Evolutionary conservation across 2,113 vertebrate species (phyloP).

Genomic region (Casuarius casuarius): DNA sequence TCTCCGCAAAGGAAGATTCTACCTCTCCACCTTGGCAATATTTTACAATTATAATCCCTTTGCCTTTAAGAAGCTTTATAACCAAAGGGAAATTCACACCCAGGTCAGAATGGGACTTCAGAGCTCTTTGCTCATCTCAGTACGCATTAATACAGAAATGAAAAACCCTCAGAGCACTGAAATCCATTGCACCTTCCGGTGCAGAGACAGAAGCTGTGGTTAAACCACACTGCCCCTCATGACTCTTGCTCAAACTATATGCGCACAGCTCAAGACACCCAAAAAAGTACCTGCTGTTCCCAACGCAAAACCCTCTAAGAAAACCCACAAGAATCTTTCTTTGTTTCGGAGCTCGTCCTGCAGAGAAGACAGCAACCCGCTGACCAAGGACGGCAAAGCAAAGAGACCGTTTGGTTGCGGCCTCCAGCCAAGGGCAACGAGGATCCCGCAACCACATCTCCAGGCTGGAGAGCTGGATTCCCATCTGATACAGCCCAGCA

Average conservation of each 20-base stretch:
- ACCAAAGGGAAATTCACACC: neutral
- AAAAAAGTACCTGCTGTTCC: neutral
- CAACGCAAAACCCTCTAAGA: neutral
- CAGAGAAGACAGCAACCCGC: neutral
- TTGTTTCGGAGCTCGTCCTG: neutral
- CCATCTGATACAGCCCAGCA: neutral
- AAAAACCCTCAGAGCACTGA: neutral
- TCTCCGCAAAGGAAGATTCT: neutral
- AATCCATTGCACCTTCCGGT: neutral
- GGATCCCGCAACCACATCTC: neutral
- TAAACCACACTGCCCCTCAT: neutral
- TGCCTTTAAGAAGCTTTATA: neutral
- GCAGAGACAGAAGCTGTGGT: conserved; percentile 28
- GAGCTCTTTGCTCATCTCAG: neutral
- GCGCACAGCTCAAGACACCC: neutral
- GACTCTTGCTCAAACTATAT: neutral
- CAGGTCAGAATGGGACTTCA: neutral
- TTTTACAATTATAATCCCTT: no score
- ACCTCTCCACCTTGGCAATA: neutral
- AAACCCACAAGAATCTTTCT: neutral
- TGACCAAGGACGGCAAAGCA: fast-evolving
- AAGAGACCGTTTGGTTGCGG: neutral
- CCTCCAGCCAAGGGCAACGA: neutral
- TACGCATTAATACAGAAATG: neutral
- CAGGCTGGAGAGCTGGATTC: neutral